phyloP scores from a whole-genome alignment of 2,888 invertebrate species.

The Oscheius sp. region DNA sequence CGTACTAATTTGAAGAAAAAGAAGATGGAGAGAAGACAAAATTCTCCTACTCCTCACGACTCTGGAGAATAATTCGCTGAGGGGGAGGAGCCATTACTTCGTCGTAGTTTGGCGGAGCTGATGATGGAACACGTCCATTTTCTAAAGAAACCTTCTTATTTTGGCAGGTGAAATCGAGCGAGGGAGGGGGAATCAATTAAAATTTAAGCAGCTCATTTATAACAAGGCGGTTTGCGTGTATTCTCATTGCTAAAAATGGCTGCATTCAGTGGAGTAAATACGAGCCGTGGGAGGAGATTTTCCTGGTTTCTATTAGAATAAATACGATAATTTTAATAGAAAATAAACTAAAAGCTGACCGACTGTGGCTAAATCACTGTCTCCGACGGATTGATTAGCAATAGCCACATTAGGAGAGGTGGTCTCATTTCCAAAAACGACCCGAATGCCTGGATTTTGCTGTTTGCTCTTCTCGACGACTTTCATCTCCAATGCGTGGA shows the following conservation, averaged over 20 bases:
- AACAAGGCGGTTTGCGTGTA: no score
- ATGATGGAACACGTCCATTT: conserved; percentile 1
- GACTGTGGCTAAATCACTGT: no score
- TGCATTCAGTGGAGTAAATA: no score
- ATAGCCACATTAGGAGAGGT: not conserved
- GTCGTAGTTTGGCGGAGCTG: conserved; percentile 19
- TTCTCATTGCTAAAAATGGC: no score
- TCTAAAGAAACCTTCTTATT: not conserved
- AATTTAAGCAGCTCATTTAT: not conserved
- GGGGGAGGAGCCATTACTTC: conserved; percentile 10
- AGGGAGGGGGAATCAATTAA: not conserved
- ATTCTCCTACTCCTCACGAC: not conserved
- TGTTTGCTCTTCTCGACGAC: conserved; percentile 49
- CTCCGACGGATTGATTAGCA: not conserved
- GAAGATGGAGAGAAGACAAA: not conserved
- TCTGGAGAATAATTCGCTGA: conserved; percentile 26
- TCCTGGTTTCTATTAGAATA: no score
- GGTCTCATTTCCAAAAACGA: conserved; percentile 21
- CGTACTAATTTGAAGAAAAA: not conserved
- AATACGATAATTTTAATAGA: not conserved
- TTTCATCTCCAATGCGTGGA: conserved; percentile 53
- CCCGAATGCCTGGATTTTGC: conserved; percentile 23
- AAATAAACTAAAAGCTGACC: not conserved
- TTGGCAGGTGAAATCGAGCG: not conserved
- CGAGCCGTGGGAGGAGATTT: no score